These are phyloP conservation scores for Poeciliopsis turrubarensis DNA, from an alignment of 2,113 vertebrate species.

Conservation along the genomic window DNA sequence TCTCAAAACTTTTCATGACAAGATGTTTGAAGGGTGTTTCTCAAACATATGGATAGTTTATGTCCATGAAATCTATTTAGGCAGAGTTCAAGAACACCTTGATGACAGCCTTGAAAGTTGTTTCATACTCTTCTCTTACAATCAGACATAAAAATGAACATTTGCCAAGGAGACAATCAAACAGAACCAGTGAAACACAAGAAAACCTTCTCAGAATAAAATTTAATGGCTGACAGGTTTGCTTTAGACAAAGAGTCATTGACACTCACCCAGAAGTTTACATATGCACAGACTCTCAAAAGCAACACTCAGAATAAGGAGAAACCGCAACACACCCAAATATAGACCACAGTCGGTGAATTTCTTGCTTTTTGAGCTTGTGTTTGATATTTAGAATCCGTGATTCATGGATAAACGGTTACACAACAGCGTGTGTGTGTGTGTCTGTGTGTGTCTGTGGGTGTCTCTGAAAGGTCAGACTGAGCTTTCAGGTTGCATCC, in stretches of 20 bases:
- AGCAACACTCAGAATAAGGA: not conserved
- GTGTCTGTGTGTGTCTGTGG: conserved; percentile 23
- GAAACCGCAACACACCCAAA: conserved; percentile 21
- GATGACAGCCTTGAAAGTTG: not conserved
- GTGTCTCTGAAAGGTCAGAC: conserved; percentile 56
- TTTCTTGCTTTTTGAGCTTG: conserved; percentile 35
- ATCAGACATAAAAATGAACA: not conserved
- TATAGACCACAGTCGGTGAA: conserved; percentile 16
- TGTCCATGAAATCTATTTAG: conserved; percentile 17
- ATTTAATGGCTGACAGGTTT: conserved; percentile 44
- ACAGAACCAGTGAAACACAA: conserved; percentile 32
- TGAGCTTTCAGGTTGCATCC: conserved; percentile 21
- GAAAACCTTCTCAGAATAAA: conserved; percentile 26
- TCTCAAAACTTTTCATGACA: not conserved
- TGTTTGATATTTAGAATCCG: conserved; percentile 69
- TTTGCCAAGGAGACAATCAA: conserved; percentile 42
- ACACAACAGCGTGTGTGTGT: conserved; percentile 31
- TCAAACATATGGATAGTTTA: conserved; percentile 4
- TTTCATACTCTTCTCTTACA: not conserved
- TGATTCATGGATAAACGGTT: conserved; percentile 70
- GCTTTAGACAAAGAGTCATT: conserved; percentile 11
- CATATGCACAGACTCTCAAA: not conserved
- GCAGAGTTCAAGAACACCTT: conserved; percentile 17
- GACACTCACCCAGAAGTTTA: conserved; percentile 9
- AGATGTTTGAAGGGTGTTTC: not conserved